These are phyloP conservation scores for Babylonia areolata DNA, from an alignment of 1,140 invertebrate genomes.

Conservation along the genomic window DNA sequence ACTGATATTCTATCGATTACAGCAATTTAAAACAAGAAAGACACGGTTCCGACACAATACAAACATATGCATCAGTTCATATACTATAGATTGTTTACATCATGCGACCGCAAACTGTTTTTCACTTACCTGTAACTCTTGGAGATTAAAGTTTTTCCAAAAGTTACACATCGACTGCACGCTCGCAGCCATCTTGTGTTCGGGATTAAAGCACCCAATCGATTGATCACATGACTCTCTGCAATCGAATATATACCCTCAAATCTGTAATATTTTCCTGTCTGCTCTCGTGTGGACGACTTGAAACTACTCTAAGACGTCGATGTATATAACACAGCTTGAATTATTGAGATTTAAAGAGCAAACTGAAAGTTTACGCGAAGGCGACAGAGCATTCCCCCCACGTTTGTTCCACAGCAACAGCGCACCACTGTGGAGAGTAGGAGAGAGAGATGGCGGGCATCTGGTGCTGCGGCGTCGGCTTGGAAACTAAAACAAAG, in stretches of 20 bases:
- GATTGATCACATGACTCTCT: conserved; percentile 76
- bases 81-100: neutral
- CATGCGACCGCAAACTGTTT: conserved; percentile 39
- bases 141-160: conserved; percentile 78
- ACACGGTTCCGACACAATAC: conserved; percentile 17
- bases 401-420: too few species aligned
- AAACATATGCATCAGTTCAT: conserved; percentile 16
- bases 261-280: too few species aligned
- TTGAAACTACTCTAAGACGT: too few species aligned
- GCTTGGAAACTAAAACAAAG: too few species aligned
- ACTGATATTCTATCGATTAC: conserved; percentile 66
- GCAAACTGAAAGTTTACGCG: too few species aligned
- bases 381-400: too few species aligned
- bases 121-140: conserved; percentile 75
- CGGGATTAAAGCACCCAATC: conserved; percentile 64
- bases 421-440: too few species aligned
- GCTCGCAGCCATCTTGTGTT: conserved; percentile 77
- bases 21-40: conserved; percentile 40
- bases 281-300: too few species aligned
- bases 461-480: too few species aligned
- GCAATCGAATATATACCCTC: conserved; percentile 53
- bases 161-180: conserved; percentile 77
- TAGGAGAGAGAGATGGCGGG: too few species aligned
- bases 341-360: too few species aligned
- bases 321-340: too few species aligned